Conservation (phyloP, 2,888 invertebrate genomes). For the Netelia melanura region DNA sequence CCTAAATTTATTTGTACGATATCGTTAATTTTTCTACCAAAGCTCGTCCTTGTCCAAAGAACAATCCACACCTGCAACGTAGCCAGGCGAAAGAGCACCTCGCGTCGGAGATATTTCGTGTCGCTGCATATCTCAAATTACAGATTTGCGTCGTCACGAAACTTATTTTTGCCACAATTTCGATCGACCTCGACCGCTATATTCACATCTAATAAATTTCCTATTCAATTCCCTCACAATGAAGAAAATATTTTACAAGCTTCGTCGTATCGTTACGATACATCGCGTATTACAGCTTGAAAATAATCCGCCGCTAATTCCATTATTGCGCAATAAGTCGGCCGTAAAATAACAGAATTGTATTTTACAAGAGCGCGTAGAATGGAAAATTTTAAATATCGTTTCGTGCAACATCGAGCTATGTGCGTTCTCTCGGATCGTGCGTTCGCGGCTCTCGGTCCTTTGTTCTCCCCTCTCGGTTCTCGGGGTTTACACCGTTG, state of each 20-base stretch:
- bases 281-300: neutral
- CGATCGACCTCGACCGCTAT: neutral
- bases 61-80: too few relatives aligned
- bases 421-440: conserved; percentile 11
- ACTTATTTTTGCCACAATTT: neutral
- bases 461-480: conserved; percentile 4
- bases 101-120: too few relatives aligned
- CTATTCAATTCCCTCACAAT: too few relatives aligned
- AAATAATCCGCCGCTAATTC: neutral
- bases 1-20: too few relatives aligned
- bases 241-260: neutral
- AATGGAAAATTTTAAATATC: conserved; percentile 29
- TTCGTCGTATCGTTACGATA: neutral
- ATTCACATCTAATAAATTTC: neutral
- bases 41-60: too few relatives aligned
- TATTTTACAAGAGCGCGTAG: neutral
- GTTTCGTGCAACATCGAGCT: conserved; percentile 7
- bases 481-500: neutral
- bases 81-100: too few relatives aligned
- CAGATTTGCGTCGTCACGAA: conserved; percentile 52
- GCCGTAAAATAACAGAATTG: neutral
- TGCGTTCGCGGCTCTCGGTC: neutral
- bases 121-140: conserved; percentile 22
- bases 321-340: neutral
- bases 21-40: too few relatives aligned